Base-by-base conservation (phyloP, 2,113 vertebrate genomes). In the Monarcha castaneiventris region DNA sequence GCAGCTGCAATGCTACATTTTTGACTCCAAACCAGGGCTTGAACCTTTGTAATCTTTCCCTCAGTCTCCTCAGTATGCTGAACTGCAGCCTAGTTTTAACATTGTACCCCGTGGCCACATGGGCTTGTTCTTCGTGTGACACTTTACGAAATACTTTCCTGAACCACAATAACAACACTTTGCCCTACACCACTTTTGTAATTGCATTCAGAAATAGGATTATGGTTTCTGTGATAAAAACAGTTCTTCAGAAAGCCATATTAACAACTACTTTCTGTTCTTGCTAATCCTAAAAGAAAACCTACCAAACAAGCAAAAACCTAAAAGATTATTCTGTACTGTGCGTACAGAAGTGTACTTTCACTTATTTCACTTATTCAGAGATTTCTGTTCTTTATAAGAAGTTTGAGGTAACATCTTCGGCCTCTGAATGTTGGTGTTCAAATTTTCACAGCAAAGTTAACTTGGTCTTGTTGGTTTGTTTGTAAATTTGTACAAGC, bases 31-130 rank as follows among this genome's bases (percentile, higher is more conserved):
- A 76, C 1, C 19, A 62, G 81, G 56, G 26, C 46, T 33, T 44
- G n/a, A 90, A 79, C 41, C 43, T 80, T 91, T 54, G 37, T 80
- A 41, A 78, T 66, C 73, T 54, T 91, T 64, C 66, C 32, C 71
- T 85, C 32, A 51, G 58, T 17, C 41, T 67, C 30, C 37, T 54
- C 43, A 69, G 41, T 2, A 16, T 18, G 26, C 75, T 91, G 94
- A 94, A 79, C 89, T 93, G 33, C 63, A 93, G 78, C 87, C 93
- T 63, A 71, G 55, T 93, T 94, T 80, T 71, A 93, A 58, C 62
- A 54, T 1, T 16, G 54, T 9, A 64, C 32, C 10, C 77, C 16
- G 1, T 37, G 69, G 93, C 66, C 22, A 26, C 35, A 13, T 2
- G 22, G 55, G 35, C 35, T 85, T 43, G 49, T 51, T 79, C 74